Conservation (phyloP, 2,797 vertebrate genomes). For the Microtus obscurus region DNA sequence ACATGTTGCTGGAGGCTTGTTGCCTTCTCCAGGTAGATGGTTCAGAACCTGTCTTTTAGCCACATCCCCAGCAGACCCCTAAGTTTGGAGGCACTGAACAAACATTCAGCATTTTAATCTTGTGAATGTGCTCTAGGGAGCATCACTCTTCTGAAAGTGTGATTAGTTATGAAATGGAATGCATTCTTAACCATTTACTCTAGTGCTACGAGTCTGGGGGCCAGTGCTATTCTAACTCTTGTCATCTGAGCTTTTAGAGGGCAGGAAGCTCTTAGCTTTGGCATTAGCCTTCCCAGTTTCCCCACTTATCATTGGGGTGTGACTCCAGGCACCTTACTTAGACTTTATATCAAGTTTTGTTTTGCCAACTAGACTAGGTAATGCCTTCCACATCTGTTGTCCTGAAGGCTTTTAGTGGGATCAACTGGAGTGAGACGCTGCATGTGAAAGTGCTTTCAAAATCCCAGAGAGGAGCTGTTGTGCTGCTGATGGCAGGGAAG, state of each 20-base stretch:
- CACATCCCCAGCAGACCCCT: not conserved
- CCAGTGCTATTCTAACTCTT: not conserved
- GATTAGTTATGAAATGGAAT: not conserved
- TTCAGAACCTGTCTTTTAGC: not conserved
- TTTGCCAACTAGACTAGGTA: not conserved
- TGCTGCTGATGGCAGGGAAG: not conserved
- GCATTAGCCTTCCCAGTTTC: not conserved
- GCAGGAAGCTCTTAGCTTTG: not conserved
- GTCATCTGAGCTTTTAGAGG: not conserved
- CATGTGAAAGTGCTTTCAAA: constrained; percentile 30
- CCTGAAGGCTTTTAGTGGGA: not conserved
- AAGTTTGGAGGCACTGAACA: not conserved
- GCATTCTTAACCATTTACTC: not conserved
- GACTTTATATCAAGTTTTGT: not conserved
- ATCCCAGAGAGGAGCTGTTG: not conserved
- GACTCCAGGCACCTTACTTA: not conserved
- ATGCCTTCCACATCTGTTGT: constrained; percentile 32
- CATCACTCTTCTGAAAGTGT: not conserved
- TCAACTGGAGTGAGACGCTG: constrained; percentile 11
- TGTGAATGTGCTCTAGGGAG: not conserved
- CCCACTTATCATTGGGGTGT: not conserved
- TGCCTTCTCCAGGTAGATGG: not conserved
- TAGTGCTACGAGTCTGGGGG: not conserved
- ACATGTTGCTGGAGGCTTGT: not conserved
- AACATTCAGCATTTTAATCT: not conserved